phyloP scores from a whole-genome alignment of 2,113 vertebrate genomes.

The Gadus macrocephalus region DNA sequence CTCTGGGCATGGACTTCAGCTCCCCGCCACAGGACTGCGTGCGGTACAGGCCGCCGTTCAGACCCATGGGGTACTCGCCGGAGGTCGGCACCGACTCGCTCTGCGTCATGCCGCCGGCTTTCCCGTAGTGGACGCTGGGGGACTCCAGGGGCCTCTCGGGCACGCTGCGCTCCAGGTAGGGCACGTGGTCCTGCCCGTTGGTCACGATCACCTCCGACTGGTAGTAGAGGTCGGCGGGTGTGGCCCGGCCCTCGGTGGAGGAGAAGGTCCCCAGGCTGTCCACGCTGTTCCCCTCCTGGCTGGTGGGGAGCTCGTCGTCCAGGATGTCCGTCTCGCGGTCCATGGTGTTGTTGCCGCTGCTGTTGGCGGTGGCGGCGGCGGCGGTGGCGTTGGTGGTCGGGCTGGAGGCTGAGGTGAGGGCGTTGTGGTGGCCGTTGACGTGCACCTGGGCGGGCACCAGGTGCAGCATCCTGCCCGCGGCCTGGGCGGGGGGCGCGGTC shows the following conservation, averaged over 20 bases:
- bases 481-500: slow-evolving; percentile 40
- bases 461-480: slow-evolving; percentile 71
- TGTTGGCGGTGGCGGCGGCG: not conserved
- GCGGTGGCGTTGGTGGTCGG: too few relatives aligned
- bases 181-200: slow-evolving; percentile 74
- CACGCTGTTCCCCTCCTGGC: slow-evolving; percentile 88
- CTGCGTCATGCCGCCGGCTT: slow-evolving; percentile 54
- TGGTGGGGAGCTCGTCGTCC: slow-evolving; percentile 89
- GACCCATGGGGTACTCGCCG: slow-evolving; percentile 63
- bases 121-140: slow-evolving; percentile 13
- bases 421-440: slow-evolving; percentile 76
- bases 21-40: slow-evolving; percentile 84
- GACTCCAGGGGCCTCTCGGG: slow-evolving; percentile 50
- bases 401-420: too few relatives aligned
- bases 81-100: slow-evolving; percentile 45
- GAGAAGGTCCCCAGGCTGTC: slow-evolving; percentile 89
- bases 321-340: slow-evolving; percentile 96
- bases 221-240: slow-evolving; percentile 71
- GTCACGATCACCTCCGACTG: slow-evolving; percentile 71
- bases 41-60: slow-evolving; percentile 70
- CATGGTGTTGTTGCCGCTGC: slow-evolving; percentile 79
- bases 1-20: slow-evolving; percentile 74
- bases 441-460: slow-evolving; percentile 93
- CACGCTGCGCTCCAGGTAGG: slow-evolving; percentile 62
- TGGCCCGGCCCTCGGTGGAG: slow-evolving; percentile 84